Base-by-base conservation (phyloP, 2,888 invertebrate species). In the Drosophila ezoana region DNA sequence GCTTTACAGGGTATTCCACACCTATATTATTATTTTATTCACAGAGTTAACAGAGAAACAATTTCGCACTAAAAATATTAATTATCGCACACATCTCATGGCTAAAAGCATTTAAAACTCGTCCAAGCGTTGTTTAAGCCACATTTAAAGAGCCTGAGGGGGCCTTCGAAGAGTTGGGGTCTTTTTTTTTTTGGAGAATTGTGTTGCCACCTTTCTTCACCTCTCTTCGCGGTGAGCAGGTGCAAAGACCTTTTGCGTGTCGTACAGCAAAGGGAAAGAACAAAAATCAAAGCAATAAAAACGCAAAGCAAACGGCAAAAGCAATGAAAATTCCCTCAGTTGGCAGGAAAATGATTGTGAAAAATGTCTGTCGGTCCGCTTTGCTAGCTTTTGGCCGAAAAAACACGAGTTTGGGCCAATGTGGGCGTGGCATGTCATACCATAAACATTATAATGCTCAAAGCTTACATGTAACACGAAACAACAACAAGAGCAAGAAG, bases 221-320 rank as follows among this genome's bases (percentile, higher is more conserved):
- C 51, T 63, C 63, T 18, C 43, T 47, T 53, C 38, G 43, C 44
- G 49, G 49, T 67, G 45, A 62, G 67, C 71, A 83, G 73, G 82
- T 81, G 88, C 82, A 83, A 83, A 85, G 82, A 83, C 82, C 82
- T 83, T 70, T 83, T 64, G 88, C 82, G 86, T 83, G 82, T 61
- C 76, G 68, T 54, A 61, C 49, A 52, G 28, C 37, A 49, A 52
- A 59, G 37, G 52, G 23, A 35, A 48, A 48, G 35, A 71, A 67
- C 28, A 64, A 51, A 67, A 66, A 56, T 61, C 54, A 66, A 63
- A 61, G 68, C 78, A 64, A 59, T 58, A 63, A 72, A 59, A 23
- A 51, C 14, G 14, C 41, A 66, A 68, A 63, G 59, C 59, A 60
- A 70, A 40, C 47, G 33, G 38, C 38, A 51, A 37, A 53, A 65